phyloP scores from a whole-genome alignment of 2,113 vertebrate species.

The Hyla sarda region DNA sequence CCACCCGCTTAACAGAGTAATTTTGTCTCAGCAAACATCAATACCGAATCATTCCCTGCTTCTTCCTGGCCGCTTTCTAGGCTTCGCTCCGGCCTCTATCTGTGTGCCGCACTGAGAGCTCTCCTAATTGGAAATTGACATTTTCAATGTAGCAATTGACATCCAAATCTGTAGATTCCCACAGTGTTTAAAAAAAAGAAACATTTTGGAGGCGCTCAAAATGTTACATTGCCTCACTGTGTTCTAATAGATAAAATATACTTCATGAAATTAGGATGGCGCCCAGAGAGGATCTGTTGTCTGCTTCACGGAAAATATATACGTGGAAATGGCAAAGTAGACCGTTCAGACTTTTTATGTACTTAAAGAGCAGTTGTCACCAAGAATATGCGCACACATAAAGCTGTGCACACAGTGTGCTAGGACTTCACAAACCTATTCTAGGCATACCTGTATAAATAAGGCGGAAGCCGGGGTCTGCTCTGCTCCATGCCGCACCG shows the following conservation, averaged over 20 bases:
- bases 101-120: constrained; percentile 44
- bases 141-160: constrained; percentile 56
- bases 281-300: constrained; percentile 16
- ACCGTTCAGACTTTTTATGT: constrained; percentile 1
- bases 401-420: too few species aligned
- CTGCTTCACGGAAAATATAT: not conserved
- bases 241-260: constrained; percentile 40
- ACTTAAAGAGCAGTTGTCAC: too few species aligned
- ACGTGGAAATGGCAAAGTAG: not conserved
- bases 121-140: constrained; percentile 60
- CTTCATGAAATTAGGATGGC: constrained; percentile 24
- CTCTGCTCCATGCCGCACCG: too few species aligned
- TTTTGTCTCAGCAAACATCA: constrained; percentile 60
- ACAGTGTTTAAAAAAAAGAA: constrained; percentile 47
- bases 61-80: constrained; percentile 34
- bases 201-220: constrained; percentile 26
- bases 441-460: too few species aligned
- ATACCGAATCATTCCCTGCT: constrained; percentile 56
- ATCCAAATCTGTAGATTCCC: constrained; percentile 58
- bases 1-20: constrained; percentile 60
- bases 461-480: too few species aligned
- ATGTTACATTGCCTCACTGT: constrained; percentile 34
- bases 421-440: too few species aligned
- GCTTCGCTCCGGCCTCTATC: constrained; percentile 38
- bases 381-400: too few species aligned